Base-by-base conservation (phyloP, 2,113 vertebrate genomes). In the Reinhardtius hippoglossoides region DNA sequence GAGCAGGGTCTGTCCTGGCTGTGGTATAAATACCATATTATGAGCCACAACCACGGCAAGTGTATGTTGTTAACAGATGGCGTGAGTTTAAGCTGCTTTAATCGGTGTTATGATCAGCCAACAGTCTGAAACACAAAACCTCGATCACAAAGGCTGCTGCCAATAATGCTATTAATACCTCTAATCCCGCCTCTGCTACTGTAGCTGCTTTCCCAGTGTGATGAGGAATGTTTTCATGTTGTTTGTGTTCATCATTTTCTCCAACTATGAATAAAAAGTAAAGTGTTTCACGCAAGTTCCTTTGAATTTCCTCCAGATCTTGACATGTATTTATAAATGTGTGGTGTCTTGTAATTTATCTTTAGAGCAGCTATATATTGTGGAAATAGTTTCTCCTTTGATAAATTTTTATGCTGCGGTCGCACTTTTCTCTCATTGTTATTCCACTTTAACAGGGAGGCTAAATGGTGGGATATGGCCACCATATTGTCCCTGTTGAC, bases 401-500 rank as follows among this genome's bases (percentile, higher is more conserved):
- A 31, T 31, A 31, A 7, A 31, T 31, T 31, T 31, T 31, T 31
- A 31, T 31, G 31, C 31, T 31, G 31, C 6, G 6, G 26, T 59
- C 31, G n/a, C 57, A 84, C 57, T 84, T 81, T 67, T 18, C 13
- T 63, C 24, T 80, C 78, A 68, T 81, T 56, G 60, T 65, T 77
- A 77, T 88, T 82, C 72, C 52, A 42, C 56, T 85, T 85, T 57
- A 83, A 80, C 44, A 74, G 55, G 27, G 59, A 66, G 55, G 63
- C 68, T 89, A 89, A 91, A 88, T 86, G 79, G 74, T 88, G 81
- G 76, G 79, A 84, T 85, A 89, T 83, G 86, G 79, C 67, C 80
- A 87, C 77, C 87, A 88, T 87, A 91, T 89, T 89, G 82, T 85
- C 84, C 85, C 86, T 76, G 66, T 80, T 89, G 89, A 88, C 85